Evolutionary conservation across 2,888 invertebrate species (phyloP), one percentile per base, ranked within the genome.

Genomic region (Altica lythri): DNA sequence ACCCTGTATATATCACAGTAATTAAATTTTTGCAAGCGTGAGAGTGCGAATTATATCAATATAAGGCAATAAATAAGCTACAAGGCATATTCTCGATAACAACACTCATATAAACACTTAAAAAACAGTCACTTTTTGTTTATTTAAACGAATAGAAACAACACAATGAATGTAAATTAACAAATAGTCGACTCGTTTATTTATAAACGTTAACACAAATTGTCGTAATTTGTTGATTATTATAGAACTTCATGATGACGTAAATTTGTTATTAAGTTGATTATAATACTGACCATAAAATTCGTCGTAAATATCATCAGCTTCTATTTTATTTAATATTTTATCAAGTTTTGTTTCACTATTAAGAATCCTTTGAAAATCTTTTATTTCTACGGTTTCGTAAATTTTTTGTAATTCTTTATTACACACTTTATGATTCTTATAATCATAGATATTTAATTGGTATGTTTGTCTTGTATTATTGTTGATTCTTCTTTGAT

Each of bases 331-430:
- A 69, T 74, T 66, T 77, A 81, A 72, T 0, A 79, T 76, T 50
- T 68, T 64, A 50, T 32, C 70, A 73, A 65, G 77, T 79, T n/a
- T n/a, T n/a, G n/a, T n/a, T n/a, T n/a, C n/a, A n/a, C n/a, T n/a
- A n/a, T 68, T 78, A 73, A 83, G 83, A 81, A 83, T 81, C 82
- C 82, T 80, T 77, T 81, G 80, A 79, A 83, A 82, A 77, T 83
- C 69, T 25, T 77, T 76, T 73, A 81, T 79, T 80, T 81, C 78
- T 64, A 80, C 76, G 81, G 83, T 81, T 81, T 83, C 82, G 63
- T 80, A 78, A 75, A 83, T 53, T 19, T 80, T 78, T 71, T 77
- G 73, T 72, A 83, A 60, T 54, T 66, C 65, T 38, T 63, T 63
- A 53, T 61, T 68, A 19, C 60, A 62, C 49, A 66, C 67, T 46